Conservation (phyloP, 2,113 vertebrate species). For the Catharus minimus region DNA sequence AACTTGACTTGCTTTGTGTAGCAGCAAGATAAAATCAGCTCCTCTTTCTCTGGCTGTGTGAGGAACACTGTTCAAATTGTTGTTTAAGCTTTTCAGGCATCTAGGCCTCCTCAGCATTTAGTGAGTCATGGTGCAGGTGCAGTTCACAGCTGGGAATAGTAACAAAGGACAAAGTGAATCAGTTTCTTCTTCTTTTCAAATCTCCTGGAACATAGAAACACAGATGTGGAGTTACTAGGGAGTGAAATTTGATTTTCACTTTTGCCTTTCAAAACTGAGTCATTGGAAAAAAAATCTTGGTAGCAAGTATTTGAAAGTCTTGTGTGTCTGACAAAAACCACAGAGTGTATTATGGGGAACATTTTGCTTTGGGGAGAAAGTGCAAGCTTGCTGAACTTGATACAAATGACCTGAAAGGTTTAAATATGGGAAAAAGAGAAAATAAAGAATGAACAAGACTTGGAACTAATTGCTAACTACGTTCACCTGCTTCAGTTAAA, state of each 20-base stretch:
- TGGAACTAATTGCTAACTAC: slow-evolving; percentile 5
- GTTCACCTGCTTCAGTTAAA: background rate
- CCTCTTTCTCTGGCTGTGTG: background rate
- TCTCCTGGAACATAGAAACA: slow-evolving; percentile 29
- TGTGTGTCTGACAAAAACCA: slow-evolving; percentile 7
- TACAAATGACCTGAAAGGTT: slow-evolving; percentile 23
- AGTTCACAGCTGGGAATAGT: slow-evolving; percentile 71
- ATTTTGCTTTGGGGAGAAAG: slow-evolving; percentile 28
- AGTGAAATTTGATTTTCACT: slow-evolving; percentile 52
- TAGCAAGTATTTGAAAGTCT: slow-evolving; percentile 24
- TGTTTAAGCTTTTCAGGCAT: slow-evolving; percentile 10
- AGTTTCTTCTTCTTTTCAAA: slow-evolving; percentile 44
- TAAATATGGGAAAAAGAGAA: background rate
- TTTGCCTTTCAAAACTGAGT: slow-evolving; percentile 34
- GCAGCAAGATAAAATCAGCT: slow-evolving; percentile 28
- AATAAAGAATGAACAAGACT: slow-evolving; percentile 16
- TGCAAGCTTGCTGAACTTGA: slow-evolving; percentile 62
- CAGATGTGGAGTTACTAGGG: slow-evolving; percentile 52
- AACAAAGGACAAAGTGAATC: slow-evolving; percentile 72
- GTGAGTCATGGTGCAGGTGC: slow-evolving; percentile 76
- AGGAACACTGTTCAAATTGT: slow-evolving; percentile 49
- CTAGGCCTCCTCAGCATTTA: background rate
- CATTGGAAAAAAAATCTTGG: background rate
- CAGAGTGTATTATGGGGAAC: background rate
- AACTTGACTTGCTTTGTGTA: background rate